phyloP scores from a whole-genome alignment of 2,888 invertebrate species.

The Punctoribates punctum region DNA sequence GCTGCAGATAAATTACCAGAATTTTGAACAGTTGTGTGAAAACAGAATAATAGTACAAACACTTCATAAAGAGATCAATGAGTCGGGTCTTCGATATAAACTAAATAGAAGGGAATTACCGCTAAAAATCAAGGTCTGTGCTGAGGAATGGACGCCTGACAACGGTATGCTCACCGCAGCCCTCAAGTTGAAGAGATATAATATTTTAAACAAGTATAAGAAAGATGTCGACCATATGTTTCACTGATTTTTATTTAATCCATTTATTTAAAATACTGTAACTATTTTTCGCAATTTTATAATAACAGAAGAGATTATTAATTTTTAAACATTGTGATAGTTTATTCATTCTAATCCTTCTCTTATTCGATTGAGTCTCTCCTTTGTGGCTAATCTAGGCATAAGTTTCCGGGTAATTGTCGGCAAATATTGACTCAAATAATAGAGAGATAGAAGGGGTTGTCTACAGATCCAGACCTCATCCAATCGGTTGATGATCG shows the following conservation, averaged over 20 bases:
- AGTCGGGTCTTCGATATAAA: slow-evolving; percentile 38
- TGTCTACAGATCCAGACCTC: slow-evolving; percentile 67
- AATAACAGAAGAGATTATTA: no score
- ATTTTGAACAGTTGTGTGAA: background rate
- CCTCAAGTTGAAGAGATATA: slow-evolving; percentile 56
- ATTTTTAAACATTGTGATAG: no score
- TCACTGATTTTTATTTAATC: no score
- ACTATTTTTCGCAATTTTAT: no score
- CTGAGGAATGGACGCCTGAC: slow-evolving; percentile 58
- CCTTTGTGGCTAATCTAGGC: slow-evolving; percentile 10
- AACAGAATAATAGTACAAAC: background rate
- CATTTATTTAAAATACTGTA: no score
- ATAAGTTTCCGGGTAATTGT: slow-evolving; percentile 17
- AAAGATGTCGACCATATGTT: no score
- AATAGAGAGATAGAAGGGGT: slow-evolving; percentile 62
- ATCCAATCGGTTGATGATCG: slow-evolving; percentile 58
- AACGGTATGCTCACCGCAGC: slow-evolving; percentile 59
- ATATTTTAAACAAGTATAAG: no score
- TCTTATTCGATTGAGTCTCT: slow-evolving; percentile 11
- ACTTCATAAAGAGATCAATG: slow-evolving; percentile 24
- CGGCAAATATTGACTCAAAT: slow-evolving; percentile 60
- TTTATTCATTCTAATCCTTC: no score
- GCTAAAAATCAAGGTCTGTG: slow-evolving; percentile 54
- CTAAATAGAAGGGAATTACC: slow-evolving; percentile 57
- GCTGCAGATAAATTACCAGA: background rate